Conservation (phyloP, 2,888 invertebrate genomes). For the Poecilobothrus nobilitatus region DNA sequence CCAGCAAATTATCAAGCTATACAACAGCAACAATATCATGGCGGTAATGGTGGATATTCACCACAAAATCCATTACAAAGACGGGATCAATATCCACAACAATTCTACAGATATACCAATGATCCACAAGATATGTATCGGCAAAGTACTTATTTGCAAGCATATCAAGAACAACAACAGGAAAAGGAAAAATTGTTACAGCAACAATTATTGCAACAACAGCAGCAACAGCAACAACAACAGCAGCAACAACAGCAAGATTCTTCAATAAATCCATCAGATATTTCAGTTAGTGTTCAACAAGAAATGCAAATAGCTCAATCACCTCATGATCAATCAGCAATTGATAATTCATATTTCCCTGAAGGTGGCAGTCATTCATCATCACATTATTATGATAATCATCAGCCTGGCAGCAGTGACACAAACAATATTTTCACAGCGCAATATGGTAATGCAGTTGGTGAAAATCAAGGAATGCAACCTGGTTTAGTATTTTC, state of each 20-base stretch:
- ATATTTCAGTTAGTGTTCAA: neutral
- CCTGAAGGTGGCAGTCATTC: neutral
- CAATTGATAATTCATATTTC: neutral
- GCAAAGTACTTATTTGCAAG: neutral
- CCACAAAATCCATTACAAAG: constrained; percentile 13
- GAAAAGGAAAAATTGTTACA: constrained; percentile 9
- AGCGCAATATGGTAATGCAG: neutral
- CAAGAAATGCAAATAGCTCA: neutral
- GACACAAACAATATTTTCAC: too few species aligned
- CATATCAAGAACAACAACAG: constrained; percentile 13
- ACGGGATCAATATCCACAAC: constrained; percentile 14
- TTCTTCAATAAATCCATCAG: neutral
- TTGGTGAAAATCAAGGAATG: neutral
- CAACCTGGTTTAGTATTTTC: neutral
- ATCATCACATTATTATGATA: neutral
- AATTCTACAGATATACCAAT: constrained; percentile 16
- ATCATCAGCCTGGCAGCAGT: neutral
- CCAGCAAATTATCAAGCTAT: constrained; percentile 14
- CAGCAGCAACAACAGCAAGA: constrained; percentile 8
- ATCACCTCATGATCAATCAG: neutral
- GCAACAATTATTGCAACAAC: constrained; percentile 10
- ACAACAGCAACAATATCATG: constrained; percentile 12
- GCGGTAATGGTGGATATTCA: neutral
- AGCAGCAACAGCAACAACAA: constrained; percentile 13
- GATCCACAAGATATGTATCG: constrained; percentile 11